Evolutionary conservation across 2,797 vertebrate species (phyloP).

Genomic region (Fringilla coelebs): DNA sequence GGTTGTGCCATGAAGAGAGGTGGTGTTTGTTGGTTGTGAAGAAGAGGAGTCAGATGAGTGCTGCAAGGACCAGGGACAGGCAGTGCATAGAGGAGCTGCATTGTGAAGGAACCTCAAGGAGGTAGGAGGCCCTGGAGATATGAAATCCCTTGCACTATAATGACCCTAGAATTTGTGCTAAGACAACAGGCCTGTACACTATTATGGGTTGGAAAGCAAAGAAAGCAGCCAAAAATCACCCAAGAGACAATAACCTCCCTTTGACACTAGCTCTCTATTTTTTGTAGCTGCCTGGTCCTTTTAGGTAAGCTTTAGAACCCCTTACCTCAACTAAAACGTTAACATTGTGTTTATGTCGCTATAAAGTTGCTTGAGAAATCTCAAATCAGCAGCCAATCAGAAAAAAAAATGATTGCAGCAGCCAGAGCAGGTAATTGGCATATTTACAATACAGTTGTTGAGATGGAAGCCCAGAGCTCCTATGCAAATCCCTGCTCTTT

Average conservation of each 20-base stretch:
- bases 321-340: background rate
- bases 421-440: background rate
- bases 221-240: background rate
- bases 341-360: background rate
- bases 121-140: too few relatives aligned
- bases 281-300: background rate
- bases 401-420: background rate
- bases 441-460: background rate
- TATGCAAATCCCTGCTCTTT: background rate
- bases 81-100: too few relatives aligned
- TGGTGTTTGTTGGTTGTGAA: too few relatives aligned
- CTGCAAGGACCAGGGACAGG: too few relatives aligned
- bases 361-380: background rate
- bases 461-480: background rate
- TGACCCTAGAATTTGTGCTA: too few relatives aligned
- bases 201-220: background rate
- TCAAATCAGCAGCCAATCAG: constrained; percentile 17
- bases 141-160: too few relatives aligned
- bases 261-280: too few relatives aligned
- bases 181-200: background rate
- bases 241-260: background rate
- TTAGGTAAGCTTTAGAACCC: background rate
- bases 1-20: too few relatives aligned
- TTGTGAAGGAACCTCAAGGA: too few relatives aligned
- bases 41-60: too few relatives aligned